These are phyloP conservation scores for Drosophila albomicans DNA, from an alignment of 1,140 invertebrate genomes.

Conservation along the genomic window DNA sequence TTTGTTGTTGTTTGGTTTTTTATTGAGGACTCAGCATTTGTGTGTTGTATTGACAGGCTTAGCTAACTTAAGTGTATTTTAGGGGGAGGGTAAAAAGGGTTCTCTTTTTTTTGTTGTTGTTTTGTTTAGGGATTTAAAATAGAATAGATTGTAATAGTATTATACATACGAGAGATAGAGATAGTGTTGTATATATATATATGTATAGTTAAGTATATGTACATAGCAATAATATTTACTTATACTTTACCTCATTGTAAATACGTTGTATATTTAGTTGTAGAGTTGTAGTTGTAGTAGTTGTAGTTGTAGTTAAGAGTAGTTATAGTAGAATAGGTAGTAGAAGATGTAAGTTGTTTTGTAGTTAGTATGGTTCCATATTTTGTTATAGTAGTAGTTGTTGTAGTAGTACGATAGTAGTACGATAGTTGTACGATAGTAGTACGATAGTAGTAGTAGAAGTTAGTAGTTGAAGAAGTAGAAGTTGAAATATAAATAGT, in stretches of 20 bases:
- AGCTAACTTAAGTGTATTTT: conserved; percentile 43
- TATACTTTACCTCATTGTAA: conserved; percentile 85
- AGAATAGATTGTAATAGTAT: neutral
- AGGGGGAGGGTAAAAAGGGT: neutral
- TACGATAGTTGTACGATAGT: conserved; percentile 50
- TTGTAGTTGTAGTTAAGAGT: conserved; percentile 78
- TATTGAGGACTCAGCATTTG: conserved; percentile 50
- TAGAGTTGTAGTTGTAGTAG: conserved; percentile 62
- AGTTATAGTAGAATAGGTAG: conserved; percentile 80
- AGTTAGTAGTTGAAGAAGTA: conserved; percentile 50
- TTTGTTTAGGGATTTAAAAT: conserved; percentile 8
- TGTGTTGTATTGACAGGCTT: conserved; percentile 43
- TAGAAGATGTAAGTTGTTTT: conserved; percentile 82
- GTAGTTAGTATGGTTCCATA: conserved; percentile 82
- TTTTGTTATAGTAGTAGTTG: conserved; percentile 57
- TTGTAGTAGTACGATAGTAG: conserved; percentile 56
- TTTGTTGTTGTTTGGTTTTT: conserved; percentile 11
- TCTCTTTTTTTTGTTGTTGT: neutral
- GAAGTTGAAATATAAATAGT: conserved; percentile 73
- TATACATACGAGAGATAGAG: conserved; percentile 8
- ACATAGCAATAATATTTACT: conserved; percentile 67
- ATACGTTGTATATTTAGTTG: conserved; percentile 82
- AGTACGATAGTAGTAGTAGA: conserved; percentile 36
- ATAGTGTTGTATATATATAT: neutral
- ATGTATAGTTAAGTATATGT: conserved; percentile 23